These are phyloP conservation scores for Rhegmatorhina hoffmannsi DNA, from an alignment of 2,113 vertebrate species.

Conservation along the genomic window DNA sequence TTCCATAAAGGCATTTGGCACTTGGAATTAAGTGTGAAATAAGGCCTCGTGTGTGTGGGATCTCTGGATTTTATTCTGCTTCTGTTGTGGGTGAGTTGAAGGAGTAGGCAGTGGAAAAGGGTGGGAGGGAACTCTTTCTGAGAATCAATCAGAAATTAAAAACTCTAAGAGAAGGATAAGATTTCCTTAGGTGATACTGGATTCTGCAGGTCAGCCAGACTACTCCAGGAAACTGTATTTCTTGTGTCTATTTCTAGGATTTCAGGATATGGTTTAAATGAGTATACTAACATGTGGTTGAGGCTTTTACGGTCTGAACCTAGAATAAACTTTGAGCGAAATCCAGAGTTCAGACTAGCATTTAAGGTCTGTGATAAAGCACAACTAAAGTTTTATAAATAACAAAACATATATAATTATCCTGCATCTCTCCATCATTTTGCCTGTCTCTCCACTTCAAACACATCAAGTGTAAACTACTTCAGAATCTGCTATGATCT, in stretches of 20 bases:
- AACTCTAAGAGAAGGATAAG: neutral
- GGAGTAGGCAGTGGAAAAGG: neutral
- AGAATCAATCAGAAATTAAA: neutral
- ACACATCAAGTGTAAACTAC: neutral
- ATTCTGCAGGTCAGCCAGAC: neutral
- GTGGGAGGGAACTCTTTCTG: neutral
- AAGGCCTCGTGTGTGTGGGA: neutral
- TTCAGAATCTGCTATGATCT: neutral
- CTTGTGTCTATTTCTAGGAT: neutral
- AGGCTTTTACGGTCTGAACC: neutral
- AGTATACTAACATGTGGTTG: neutral
- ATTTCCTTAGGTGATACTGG: neutral
- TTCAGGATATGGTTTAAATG: neutral
- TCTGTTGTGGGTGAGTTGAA: neutral
- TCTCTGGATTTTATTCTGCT: neutral
- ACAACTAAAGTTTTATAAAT: neutral
- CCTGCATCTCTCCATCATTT: neutral
- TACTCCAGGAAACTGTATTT: neutral
- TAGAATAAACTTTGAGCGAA: neutral
- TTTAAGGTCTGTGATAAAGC: neutral
- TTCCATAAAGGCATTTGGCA: neutral
- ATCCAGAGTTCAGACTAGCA: neutral
- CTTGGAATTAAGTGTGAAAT: neutral
- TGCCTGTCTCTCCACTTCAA: neutral
- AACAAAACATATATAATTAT: neutral